A percentile compares a stretch with the other conserved stretches of the same genome.
Conservation (phyloP, 2,797 vertebrate genomes). For the Stomatorhinus walkeri region DNA sequence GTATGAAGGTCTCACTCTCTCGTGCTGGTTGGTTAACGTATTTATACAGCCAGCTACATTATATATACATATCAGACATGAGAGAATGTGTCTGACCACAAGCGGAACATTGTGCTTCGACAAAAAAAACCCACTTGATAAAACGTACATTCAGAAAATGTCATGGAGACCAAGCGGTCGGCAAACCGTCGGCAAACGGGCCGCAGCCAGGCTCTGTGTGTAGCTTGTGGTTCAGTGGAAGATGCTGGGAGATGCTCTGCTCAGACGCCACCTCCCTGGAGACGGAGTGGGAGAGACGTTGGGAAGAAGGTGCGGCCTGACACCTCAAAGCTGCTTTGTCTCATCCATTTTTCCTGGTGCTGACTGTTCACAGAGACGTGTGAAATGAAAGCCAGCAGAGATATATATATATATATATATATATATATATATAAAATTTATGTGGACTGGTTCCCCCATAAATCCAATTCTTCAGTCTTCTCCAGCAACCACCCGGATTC, state of each 20-base stretch:
- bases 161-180: not conserved
- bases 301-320: not conserved
- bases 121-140: not conserved
- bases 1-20: not conserved
- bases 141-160: not conserved
- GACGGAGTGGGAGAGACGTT: not conserved
- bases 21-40: not conserved
- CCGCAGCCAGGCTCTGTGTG: not conserved
- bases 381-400: not conserved
- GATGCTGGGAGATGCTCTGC: not conserved
- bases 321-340: not conserved
- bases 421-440: not conserved
- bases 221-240: not conserved
- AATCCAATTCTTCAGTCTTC: not conserved
- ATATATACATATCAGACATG: not conserved
- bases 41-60: not conserved
- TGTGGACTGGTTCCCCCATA: not conserved
- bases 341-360: not conserved
- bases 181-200: not conserved
- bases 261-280: not conserved
- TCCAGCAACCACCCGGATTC: not conserved
- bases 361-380: not conserved
- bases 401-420: not conserved
- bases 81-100: not conserved
- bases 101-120: not conserved